Conservation (phyloP, 1,140 invertebrate genomes). For the Aphelenchoides fujianensis region DNA sequence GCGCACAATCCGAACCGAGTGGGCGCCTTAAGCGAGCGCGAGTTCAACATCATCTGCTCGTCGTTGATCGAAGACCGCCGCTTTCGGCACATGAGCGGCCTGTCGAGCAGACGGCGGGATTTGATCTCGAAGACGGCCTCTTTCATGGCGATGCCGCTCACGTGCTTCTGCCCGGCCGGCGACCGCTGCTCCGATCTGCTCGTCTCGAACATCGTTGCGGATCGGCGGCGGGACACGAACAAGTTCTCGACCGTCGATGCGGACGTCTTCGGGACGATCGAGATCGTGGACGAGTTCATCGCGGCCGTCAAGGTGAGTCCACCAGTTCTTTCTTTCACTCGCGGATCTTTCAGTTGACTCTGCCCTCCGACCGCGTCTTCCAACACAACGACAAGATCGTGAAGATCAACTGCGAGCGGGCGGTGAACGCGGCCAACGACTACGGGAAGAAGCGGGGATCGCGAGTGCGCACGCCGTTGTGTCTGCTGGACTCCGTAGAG, state of each 20-base stretch:
- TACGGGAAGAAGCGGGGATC: neutral
- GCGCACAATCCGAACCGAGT: slow-evolving; percentile 23
- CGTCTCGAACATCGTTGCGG: neutral
- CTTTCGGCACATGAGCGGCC: slow-evolving; percentile 30
- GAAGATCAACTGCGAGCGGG: slow-evolving; percentile 26
- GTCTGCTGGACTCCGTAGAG: slow-evolving; percentile 28
- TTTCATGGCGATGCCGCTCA: slow-evolving; percentile 29
- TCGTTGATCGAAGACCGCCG: slow-evolving; percentile 26
- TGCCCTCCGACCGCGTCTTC: slow-evolving; percentile 23
- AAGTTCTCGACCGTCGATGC: slow-evolving; percentile 25
- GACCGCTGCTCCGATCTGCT: slow-evolving; percentile 13
- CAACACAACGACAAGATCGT: slow-evolving; percentile 31
- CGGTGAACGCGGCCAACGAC: neutral
- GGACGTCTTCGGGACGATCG: slow-evolving; percentile 23
- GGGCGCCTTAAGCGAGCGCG: slow-evolving; percentile 19
- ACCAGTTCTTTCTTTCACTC: too few relatives aligned
- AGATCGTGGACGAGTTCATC: slow-evolving; percentile 35
- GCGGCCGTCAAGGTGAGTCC: slow-evolving; percentile 28
- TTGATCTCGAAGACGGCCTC: slow-evolving; percentile 27
- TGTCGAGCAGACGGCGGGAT: slow-evolving; percentile 21
- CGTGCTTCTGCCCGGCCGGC: slow-evolving; percentile 25
- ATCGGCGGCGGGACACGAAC: slow-evolving; percentile 14
- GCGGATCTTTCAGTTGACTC: slow-evolving; percentile 21
- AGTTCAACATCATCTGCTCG: slow-evolving; percentile 22
- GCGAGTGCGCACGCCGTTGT: slow-evolving; percentile 36